Base-by-base conservation (phyloP, 2,113 vertebrate genomes). In the Sorex fumeus region DNA sequence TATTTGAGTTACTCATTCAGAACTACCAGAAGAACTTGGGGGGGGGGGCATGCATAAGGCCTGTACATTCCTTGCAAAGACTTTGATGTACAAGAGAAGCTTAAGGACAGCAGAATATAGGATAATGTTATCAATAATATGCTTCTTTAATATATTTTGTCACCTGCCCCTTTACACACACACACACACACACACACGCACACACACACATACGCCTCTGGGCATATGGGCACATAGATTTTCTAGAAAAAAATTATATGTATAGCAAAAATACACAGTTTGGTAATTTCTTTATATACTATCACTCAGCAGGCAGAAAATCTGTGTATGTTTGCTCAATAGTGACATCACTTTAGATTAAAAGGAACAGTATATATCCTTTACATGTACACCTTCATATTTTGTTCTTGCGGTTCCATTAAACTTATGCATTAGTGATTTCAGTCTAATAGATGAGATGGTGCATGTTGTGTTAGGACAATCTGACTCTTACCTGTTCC, bases 61-160 rank as follows among this genome's bases (percentile, higher is more conserved):
- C 32, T 28, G 0, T 15, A 27, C 3, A 2, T 0, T 6, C 5
- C 62, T 18, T 18, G 16, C 4, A 3, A 10, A 25, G 43, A 43
- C 15, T 30, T 27, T 27, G 16, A 1, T 15, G 30, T 45, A 4
- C 6, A n/a, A 47, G 50, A 45, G 62, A 15, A 92, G 34, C 11
- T 30, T 3, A 13, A 64, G 66, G 15, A 25, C 34, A 28, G 28
- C 10, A 84, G 72, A 80, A 27, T 30, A 60, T 30, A 70, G 25
- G 19, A 30, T 47, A 19, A 9, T 23, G 25, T 8, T 19, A 6
- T 16, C 18, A 6, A 34, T n/a, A 15, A 21, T 71, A 36, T 32
- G 12, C n/a, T 32, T 12, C 16, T 15, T 0, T 23, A 9, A 21
- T 60, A 23, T 60, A 19, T 21, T 6, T 23, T 23, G 40, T 40